Percentiles rank a stretch among this genome's conserved stretches.
These are phyloP conservation scores for Agonum fuliginosum DNA, from an alignment of 2,888 invertebrate species.

Conservation along the genomic window DNA sequence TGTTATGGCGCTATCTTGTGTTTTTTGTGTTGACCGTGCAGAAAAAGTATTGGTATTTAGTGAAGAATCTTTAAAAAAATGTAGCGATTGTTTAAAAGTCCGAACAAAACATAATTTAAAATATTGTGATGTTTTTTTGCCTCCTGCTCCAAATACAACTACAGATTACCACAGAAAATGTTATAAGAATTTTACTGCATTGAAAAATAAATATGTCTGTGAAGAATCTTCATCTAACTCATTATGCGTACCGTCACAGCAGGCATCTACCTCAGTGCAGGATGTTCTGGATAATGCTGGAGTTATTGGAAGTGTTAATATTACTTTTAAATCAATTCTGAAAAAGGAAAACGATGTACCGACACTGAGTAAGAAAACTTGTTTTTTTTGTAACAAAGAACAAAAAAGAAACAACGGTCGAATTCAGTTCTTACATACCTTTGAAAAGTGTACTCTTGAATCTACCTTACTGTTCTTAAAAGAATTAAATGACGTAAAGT, in stretches of 20 bases:
- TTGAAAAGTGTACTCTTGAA: neutral
- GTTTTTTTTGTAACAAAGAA: neutral
- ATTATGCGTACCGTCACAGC: no score
- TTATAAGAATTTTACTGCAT: neutral
- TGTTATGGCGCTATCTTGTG: neutral
- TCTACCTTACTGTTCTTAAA: neutral
- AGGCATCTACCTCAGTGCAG: neutral
- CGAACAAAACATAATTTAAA: neutral
- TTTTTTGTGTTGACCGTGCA: neutral
- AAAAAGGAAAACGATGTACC: no score
- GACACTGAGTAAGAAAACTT: neutral
- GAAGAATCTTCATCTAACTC: neutral
- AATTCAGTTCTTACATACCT: neutral
- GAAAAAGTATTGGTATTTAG: neutral
- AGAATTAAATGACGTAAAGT: neutral
- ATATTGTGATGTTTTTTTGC: neutral
- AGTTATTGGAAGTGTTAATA: neutral
- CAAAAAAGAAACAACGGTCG: neutral
- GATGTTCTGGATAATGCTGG: neutral
- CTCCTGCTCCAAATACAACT: neutral
- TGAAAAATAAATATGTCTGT: neutral
- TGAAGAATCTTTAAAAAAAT: neutral
- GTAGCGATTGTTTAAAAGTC: neutral
- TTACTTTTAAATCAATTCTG: neutral
- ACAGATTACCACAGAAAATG: neutral